Evolutionary conservation across 2,888 invertebrate species (phyloP), one percentile per base, ranked within the genome.

Genomic region (Metopia argyrocephala): DNA sequence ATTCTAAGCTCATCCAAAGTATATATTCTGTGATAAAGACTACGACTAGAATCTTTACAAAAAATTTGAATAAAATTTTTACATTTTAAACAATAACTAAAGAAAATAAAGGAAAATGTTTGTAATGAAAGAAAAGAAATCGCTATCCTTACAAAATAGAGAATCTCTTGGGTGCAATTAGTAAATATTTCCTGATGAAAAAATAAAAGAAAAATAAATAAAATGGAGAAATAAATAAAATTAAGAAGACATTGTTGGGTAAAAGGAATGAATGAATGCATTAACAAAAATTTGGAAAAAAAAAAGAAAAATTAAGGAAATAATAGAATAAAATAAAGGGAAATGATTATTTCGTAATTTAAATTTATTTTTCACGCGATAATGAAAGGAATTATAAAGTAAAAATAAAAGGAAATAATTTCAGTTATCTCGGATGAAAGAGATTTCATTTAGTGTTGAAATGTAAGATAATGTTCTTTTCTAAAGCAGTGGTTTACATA

Each of bases 121-220:
- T n/a, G n/a, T n/a, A n/a, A n/a, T n/a, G n/a, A 48, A 50, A 46
- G 52, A 20, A 70, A 76, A 76, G 48, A 56, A 69, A 54, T 78
- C 38, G n/a, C n/a, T n/a, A 38, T 38, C 31, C 12, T 12, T 66
- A 69, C 56, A 23, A 38, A 61, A 78, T 50, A 28, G n/a, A 74
- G n/a, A n/a, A 70, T 78, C 81, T 78, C 81, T 74, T 21, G 81
- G 56, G 78, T 70, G 74, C 78, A 81, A 81, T 78, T 78, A 81
- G 81, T 66, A 74, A 78, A 81, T 78, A 57, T 74, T 74, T 81
- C 48, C 56, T 23, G 52, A 48, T 31, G 2, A 70, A 70, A 57
- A 23, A 21, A 38, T 5, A 62, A 48, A 48, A n/a, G 54, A 31
- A 46, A 71, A 56, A n/a, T n/a, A 68, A 21, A 46, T 59, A n/a